Evolutionary conservation across 2,113 vertebrate genomes (phyloP).

Genomic region (Callorhinus ursinus): DNA sequence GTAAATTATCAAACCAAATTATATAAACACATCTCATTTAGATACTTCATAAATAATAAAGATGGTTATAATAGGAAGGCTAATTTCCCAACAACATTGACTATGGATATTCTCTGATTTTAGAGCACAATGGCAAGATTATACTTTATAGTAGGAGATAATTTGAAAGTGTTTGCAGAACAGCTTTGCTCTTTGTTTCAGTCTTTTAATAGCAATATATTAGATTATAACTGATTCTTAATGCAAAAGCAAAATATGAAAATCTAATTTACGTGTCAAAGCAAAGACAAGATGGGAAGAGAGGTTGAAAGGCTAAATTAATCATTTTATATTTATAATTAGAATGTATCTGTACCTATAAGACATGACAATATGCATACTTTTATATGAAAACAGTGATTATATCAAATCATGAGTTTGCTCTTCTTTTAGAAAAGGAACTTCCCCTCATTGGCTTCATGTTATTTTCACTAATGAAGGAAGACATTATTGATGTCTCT

Average conservation of each 20-base stretch:
- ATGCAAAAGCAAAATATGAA: slow-evolving; percentile 40
- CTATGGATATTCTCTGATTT: slow-evolving; percentile 14
- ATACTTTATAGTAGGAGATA: slow-evolving; percentile 40
- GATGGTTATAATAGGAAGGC: slow-evolving; percentile 6
- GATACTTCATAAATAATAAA: slow-evolving; percentile 50
- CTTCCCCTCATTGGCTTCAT: neutral
- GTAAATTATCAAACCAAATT: slow-evolving; percentile 66
- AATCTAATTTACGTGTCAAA: slow-evolving; percentile 30
- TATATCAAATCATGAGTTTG: neutral
- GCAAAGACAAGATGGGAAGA: neutral
- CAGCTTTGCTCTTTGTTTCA: neutral
- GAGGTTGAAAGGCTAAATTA: neutral
- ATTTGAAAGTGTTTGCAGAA: neutral
- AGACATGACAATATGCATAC: neutral
- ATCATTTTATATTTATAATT: slow-evolving; percentile 45
- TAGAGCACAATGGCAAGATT: neutral
- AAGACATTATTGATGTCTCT: slow-evolving; percentile 42
- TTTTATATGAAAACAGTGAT: slow-evolving; percentile 15
- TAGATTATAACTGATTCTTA: slow-evolving; percentile 28
- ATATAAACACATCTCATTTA: slow-evolving; percentile 64
- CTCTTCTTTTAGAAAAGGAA: neutral
- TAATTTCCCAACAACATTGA: slow-evolving; percentile 58
- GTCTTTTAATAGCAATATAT: slow-evolving; percentile 25
- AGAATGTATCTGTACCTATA: neutral
- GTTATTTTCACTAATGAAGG: slow-evolving; percentile 45